Evolutionary conservation across 2,888 invertebrate species (phyloP).

Genomic region (Drosophila nr. perissopoda): DNA sequence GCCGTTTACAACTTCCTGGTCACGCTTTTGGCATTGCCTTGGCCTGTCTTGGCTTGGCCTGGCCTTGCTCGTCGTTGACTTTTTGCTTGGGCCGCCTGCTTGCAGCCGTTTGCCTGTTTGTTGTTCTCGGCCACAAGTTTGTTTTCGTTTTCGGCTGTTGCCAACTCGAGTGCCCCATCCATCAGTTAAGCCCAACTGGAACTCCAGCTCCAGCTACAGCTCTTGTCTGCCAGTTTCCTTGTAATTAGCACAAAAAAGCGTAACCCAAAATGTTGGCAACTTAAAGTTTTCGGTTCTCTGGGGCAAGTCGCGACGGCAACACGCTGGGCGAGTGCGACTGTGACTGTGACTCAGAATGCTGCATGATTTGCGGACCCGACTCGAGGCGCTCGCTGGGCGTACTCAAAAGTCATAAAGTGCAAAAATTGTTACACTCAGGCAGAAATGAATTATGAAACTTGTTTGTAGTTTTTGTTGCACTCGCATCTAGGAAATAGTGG

Average conservation of each 20-base stretch:
- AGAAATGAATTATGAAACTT: slow-evolving; percentile 80
- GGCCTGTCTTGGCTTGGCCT: slow-evolving; percentile 47
- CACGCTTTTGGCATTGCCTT: slow-evolving; percentile 70
- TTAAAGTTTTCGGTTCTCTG: slow-evolving; percentile 56
- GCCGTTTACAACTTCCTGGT: slow-evolving; percentile 80
- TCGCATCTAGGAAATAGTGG: slow-evolving; percentile 38
- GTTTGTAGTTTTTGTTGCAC: slow-evolving; percentile 66
- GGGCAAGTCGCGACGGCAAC: slow-evolving; percentile 36
- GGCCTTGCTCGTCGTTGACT: slow-evolving; percentile 51
- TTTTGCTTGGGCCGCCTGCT: slow-evolving; percentile 31
- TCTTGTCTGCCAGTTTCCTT: slow-evolving; percentile 57
- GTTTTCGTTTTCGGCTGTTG: slow-evolving; percentile 70
- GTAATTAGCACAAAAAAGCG: slow-evolving; percentile 74
- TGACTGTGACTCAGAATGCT: slow-evolving; percentile 39
- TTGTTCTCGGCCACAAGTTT: slow-evolving; percentile 73
- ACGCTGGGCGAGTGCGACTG: slow-evolving; percentile 39
- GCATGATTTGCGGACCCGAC: slow-evolving; percentile 70
- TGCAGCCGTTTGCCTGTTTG: slow-evolving; percentile 54
- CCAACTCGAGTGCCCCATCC: slow-evolving; percentile 71
- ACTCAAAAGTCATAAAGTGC: slow-evolving; percentile 79
- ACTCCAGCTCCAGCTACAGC: slow-evolving; percentile 13
- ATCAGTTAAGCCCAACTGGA: slow-evolving; percentile 41
- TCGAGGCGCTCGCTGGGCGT: slow-evolving; percentile 67
- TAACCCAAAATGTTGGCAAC: slow-evolving; percentile 70
- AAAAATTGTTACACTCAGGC: slow-evolving; percentile 81